Evolutionary conservation across 2,888 invertebrate species (phyloP).

Genomic region (Melinaea marsaeus): DNA sequence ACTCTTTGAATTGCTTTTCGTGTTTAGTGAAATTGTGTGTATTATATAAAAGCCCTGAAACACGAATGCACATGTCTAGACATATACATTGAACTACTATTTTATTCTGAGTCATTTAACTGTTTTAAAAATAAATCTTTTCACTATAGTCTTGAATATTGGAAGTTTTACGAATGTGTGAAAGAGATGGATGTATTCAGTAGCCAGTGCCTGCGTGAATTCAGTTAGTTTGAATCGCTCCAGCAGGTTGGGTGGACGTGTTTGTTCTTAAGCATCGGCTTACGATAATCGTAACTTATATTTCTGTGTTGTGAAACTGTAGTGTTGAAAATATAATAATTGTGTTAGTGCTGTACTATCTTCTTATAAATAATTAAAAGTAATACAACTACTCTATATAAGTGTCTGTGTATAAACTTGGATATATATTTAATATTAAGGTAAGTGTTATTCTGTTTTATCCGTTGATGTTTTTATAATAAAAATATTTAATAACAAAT

Average conservation of each 20-base stretch:
- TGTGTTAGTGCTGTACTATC: too few relatives aligned
- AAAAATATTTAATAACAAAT: too few relatives aligned
- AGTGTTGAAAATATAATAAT: not conserved
- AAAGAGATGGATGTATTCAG: constrained; percentile 31
- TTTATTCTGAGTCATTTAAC: not conserved
- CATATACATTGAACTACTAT: not conserved
- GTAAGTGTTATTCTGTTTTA: too few relatives aligned
- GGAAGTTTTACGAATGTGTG: constrained; percentile 32
- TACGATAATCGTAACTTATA: constrained; percentile 5
- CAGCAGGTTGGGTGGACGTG: not conserved
- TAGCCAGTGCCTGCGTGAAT: constrained; percentile 1
- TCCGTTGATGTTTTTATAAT: too few relatives aligned
- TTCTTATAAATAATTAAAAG: too few relatives aligned
- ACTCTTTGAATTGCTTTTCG: not conserved
- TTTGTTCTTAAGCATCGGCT: not conserved
- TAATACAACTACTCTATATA: not conserved
- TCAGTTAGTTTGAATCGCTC: constrained; percentile 2
- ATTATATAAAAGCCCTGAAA: not conserved
- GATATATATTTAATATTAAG: too few relatives aligned
- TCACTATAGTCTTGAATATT: constrained; percentile 13
- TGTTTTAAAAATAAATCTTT: not conserved
- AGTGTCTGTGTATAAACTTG: not conserved
- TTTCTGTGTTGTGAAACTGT: not conserved
- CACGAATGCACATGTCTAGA: constrained; percentile 1
- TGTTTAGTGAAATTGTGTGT: not conserved